phyloP scores from a whole-genome alignment of 2,113 vertebrate genomes.

The Malurus elegans region DNA sequence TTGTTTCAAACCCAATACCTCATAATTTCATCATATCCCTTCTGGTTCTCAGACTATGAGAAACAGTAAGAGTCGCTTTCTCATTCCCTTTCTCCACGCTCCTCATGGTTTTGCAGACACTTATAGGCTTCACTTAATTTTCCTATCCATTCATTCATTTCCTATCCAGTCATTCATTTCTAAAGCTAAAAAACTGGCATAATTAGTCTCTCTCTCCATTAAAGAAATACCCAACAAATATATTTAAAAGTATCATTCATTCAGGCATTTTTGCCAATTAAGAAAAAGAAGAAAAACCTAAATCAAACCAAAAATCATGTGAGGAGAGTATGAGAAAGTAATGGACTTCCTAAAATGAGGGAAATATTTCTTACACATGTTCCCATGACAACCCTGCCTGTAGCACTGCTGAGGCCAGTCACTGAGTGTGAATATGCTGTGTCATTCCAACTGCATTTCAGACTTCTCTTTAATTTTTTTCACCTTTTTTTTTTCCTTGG shows the following conservation, averaged over 20 bases:
- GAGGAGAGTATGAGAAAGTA: not conserved
- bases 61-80: not conserved
- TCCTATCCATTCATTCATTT: not conserved
- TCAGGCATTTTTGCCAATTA: not conserved
- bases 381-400: slow-evolving; percentile 58
- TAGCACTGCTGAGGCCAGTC: slow-evolving; percentile 1
- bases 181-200: not conserved
- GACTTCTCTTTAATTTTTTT: not conserved
- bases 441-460: slow-evolving; percentile 36
- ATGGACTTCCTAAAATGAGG: not conserved
- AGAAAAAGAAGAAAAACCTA: not conserved
- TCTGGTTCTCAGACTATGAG: not conserved
- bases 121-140: not conserved
- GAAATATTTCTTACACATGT: not conserved
- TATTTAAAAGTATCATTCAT: not conserved
- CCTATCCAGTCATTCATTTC: not conserved
- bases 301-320: not conserved
- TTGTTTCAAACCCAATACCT: not conserved
- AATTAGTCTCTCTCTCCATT: not conserved
- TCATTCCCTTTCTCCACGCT: not conserved
- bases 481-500: not conserved
- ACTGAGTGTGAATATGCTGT: slow-evolving; percentile 17
- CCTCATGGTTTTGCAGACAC: not conserved
- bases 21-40: not conserved
- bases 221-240: not conserved